phyloP scores from a whole-genome alignment of 2,888 invertebrate species.

The Caradrina kadenii region DNA sequence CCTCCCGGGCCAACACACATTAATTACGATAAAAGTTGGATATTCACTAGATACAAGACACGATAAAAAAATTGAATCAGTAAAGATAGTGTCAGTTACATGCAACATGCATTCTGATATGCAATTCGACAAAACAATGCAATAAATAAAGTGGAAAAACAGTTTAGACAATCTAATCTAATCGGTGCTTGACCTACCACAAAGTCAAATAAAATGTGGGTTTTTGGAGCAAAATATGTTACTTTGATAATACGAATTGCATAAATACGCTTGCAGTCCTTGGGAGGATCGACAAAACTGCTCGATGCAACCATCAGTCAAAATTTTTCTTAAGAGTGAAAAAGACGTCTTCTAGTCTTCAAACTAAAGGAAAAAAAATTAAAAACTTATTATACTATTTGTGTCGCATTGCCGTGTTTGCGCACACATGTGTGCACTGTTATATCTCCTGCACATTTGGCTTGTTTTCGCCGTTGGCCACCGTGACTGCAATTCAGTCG shows the following conservation, averaged over 20 bases:
- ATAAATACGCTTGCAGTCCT: not conserved
- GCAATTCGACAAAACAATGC: slow-evolving; percentile 44
- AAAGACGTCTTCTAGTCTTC: too few species aligned
- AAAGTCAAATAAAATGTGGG: slow-evolving; percentile 16
- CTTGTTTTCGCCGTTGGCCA: too few species aligned
- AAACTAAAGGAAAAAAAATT: not conserved
- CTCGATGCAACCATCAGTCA: not conserved
- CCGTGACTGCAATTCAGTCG: too few species aligned
- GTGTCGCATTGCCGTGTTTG: too few species aligned
- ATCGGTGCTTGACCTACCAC: slow-evolving; percentile 34
- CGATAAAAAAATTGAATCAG: slow-evolving; percentile 22
- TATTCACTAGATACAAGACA: not conserved
- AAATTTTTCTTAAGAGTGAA: not conserved
- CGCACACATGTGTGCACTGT: too few species aligned
- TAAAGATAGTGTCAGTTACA: slow-evolving; percentile 24
- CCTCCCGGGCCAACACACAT: not conserved
- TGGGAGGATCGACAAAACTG: not conserved
- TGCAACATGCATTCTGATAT: slow-evolving; percentile 35
- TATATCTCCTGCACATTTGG: too few species aligned
- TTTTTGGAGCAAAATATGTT: slow-evolving; percentile 10
- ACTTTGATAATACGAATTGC: not conserved
- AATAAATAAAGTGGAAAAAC: slow-evolving; percentile 11
- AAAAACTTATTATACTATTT: too few species aligned
- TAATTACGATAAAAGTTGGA: slow-evolving; percentile 13
- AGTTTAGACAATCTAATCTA: slow-evolving; percentile 27